Conservation (phyloP, 37 sponge, comb jelly and placozoan species). For the Crambe crambe region DNA sequence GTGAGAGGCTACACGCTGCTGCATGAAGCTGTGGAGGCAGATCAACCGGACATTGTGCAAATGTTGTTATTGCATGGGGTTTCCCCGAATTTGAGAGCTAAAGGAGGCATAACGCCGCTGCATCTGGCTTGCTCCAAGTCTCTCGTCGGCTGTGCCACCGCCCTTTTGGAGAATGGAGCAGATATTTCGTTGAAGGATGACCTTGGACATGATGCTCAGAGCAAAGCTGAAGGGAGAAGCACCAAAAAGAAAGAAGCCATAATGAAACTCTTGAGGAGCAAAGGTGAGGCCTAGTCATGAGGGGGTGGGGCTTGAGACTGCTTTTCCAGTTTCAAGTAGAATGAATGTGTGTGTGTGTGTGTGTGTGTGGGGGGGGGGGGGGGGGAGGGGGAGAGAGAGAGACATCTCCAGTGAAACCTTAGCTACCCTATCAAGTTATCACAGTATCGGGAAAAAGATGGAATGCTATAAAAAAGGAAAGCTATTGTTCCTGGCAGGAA, state of each 20-base stretch:
- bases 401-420: too few species aligned
- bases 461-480: too few species aligned
- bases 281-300: slow-evolving; percentile 65
- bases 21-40: slow-evolving; percentile 82
- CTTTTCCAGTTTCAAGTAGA: too few species aligned
- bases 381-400: too few species aligned
- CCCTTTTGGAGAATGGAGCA: slow-evolving; percentile 64
- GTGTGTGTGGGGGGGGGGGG: too few species aligned
- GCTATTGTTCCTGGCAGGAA: too few species aligned
- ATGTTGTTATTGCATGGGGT: slow-evolving; percentile 58
- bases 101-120: slow-evolving; percentile 65
- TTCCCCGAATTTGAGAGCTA: slow-evolving; percentile 44
- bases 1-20: slow-evolving; percentile 59
- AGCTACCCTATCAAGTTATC: too few species aligned
- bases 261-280: slow-evolving; percentile 60
- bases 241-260: slow-evolving; percentile 64
- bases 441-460: too few species aligned
- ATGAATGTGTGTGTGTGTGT: too few species aligned
- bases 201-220: slow-evolving; percentile 36
- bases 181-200: slow-evolving; percentile 58
- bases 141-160: slow-evolving; percentile 51
- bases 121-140: slow-evolving; percentile 68
- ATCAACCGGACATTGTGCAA: slow-evolving; percentile 71
- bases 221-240: slow-evolving; percentile 52
- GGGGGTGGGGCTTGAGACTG: slow-evolving; percentile 1